Conservation (phyloP, 2,888 invertebrate species). For the Apomyelois bistriatella region DNA sequence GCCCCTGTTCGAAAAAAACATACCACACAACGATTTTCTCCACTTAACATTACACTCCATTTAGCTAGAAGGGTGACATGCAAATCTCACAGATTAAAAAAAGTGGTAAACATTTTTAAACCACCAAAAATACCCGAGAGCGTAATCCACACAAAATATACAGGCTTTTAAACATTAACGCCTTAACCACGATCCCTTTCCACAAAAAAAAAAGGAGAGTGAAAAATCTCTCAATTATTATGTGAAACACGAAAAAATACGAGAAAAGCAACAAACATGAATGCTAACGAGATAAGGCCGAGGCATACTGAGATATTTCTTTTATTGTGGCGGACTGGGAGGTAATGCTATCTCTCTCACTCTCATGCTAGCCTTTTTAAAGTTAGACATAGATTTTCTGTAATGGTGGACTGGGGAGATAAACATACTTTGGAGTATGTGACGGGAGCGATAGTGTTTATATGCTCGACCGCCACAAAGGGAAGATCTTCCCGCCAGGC, state of each 20-base stretch:
- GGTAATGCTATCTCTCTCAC: no score
- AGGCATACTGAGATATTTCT: slow-evolving; percentile 6
- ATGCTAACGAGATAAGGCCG: slow-evolving; percentile 19
- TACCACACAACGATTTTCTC: no score
- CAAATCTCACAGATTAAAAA: neutral
- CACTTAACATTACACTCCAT: neutral
- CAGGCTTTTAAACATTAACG: slow-evolving; percentile 2
- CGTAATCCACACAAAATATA: slow-evolving; percentile 1
- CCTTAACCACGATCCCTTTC: neutral
- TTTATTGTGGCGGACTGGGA: no score
- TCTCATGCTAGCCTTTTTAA: no score
- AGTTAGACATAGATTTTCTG: no score
- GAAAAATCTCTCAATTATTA: slow-evolving; percentile 15
- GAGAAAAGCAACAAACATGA: slow-evolving; percentile 17
- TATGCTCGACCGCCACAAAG: no score
- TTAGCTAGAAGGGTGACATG: neutral
- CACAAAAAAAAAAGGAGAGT: slow-evolving; percentile 8
- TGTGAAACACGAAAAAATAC: slow-evolving; percentile 13
- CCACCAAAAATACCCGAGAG: neutral
- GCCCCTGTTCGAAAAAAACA: no score
- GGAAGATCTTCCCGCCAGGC: no score
- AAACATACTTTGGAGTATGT: no score
- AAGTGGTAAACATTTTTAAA: neutral
- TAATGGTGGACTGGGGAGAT: no score
- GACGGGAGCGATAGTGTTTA: no score